phyloP scores from a whole-genome alignment of 2,888 invertebrate species.

The Prosapia bicincta region DNA sequence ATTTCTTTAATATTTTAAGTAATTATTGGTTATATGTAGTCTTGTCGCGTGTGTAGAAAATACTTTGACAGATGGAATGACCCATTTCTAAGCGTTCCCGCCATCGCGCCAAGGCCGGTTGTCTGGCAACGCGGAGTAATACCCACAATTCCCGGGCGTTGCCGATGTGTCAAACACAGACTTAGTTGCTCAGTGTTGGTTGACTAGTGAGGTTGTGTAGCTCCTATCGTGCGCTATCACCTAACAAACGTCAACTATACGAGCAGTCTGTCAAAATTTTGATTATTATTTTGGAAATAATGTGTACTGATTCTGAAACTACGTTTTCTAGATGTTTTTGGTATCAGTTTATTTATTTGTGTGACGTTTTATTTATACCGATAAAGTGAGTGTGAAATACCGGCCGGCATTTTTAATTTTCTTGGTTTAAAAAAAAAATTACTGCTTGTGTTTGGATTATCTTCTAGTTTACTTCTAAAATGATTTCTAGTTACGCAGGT shows the following conservation, averaged over 20 bases:
- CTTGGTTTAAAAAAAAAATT: neutral
- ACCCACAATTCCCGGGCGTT: conserved; percentile 14
- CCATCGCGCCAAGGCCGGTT: conserved; percentile 25
- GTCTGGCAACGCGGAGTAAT: conserved; percentile 11
- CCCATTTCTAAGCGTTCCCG: conserved; percentile 26
- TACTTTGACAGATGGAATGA: conserved; percentile 25
- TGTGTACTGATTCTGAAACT: neutral
- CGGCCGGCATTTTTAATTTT: conserved; percentile 15
- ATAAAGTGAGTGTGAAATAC: neutral
- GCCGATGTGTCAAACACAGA: conserved; percentile 15
- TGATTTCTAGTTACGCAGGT: neutral
- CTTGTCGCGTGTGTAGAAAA: neutral
- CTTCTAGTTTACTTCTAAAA: neutral
- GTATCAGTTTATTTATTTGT: conserved; percentile 1
- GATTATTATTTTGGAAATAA: neutral
- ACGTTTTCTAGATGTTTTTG: neutral
- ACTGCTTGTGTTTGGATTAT: neutral
- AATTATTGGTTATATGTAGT: neutral
- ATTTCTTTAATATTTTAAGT: neutral
- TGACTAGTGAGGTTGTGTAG: neutral
- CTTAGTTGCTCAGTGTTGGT: conserved; percentile 16
- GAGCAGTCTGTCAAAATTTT: neutral
- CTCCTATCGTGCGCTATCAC: neutral
- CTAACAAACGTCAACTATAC: neutral
- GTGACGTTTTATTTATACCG: conserved; percentile 8